A percentile compares a stretch with the other conserved stretches of the same genome.
phyloP scores from a whole-genome alignment of 2,113 vertebrate genomes.

The Glareola pratincola region DNA sequence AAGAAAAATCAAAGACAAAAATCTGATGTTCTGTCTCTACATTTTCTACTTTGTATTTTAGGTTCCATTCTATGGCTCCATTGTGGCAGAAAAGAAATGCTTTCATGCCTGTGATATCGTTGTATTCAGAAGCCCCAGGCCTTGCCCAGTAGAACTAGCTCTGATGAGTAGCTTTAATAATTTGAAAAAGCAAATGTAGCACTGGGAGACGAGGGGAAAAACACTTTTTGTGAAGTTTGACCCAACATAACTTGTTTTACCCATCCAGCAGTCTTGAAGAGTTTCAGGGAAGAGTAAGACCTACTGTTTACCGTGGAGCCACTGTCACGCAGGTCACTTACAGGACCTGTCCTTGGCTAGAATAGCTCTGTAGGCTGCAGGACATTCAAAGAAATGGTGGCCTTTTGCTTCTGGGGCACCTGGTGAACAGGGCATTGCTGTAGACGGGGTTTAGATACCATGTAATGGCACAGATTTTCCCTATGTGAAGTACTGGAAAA shows the following conservation, averaged over 20 bases:
- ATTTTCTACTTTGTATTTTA: conserved; percentile 1
- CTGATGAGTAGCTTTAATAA: conserved; percentile 8
- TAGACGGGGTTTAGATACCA: not conserved
- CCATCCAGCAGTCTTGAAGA: not conserved
- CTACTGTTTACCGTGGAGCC: not conserved
- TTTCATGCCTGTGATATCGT: not conserved
- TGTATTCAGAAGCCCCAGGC: not conserved
- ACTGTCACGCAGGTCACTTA: not conserved
- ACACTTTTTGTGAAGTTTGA: not conserved
- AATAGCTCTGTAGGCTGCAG: not conserved
- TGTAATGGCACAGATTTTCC: not conserved
- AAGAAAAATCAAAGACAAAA: conserved; percentile 13
- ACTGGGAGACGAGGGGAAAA: not conserved
- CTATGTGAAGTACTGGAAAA: not conserved
- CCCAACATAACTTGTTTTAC: not conserved
- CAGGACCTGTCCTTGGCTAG: not conserved
- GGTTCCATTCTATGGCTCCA: not conserved
- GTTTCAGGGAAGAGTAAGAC: not conserved
- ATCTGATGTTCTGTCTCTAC: not conserved
- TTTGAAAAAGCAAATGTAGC: not conserved
- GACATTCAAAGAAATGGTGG: not conserved
- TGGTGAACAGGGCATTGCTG: not conserved
- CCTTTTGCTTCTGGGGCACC: not conserved
- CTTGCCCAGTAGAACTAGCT: not conserved
- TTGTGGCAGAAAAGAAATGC: not conserved